Evolutionary conservation across 2,113 vertebrate species (phyloP).

Genomic region (Cyprinodon tularosa): DNA sequence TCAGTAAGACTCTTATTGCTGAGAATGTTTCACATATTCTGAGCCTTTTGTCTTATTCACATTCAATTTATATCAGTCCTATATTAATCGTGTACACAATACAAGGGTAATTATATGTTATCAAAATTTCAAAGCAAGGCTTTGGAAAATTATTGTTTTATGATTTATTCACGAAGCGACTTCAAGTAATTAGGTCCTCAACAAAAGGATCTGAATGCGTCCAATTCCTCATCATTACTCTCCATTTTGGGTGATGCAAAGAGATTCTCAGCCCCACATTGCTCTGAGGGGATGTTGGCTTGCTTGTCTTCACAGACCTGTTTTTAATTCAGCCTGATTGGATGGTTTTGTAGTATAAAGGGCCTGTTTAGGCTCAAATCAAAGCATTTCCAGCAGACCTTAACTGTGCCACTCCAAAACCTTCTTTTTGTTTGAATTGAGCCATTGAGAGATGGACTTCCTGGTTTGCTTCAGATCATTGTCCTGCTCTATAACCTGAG

Average conservation of each 20-base stretch:
- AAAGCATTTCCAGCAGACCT: neutral
- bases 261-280: neutral
- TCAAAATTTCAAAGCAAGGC: neutral
- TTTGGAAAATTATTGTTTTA: neutral
- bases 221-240: neutral
- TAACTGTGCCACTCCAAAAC: neutral
- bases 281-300: neutral
- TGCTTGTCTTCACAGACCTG: neutral
- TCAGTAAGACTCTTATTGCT: neutral
- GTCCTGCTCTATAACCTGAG: too few relatives aligned
- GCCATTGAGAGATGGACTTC: neutral
- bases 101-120: conserved; percentile 3
- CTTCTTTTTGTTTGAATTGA: neutral
- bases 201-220: neutral
- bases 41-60: conserved; percentile 30
- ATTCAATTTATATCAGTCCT: neutral
- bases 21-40: conserved; percentile 13
- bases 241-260: neutral
- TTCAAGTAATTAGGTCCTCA: neutral
- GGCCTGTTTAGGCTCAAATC: neutral
- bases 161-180: neutral
- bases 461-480: neutral
- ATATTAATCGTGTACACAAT: conserved; percentile 7
- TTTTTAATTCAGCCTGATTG: neutral
- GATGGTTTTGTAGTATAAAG: neutral